Base-by-base conservation (phyloP, 2,113 vertebrate genomes). In the Larimichthys crocea region DNA sequence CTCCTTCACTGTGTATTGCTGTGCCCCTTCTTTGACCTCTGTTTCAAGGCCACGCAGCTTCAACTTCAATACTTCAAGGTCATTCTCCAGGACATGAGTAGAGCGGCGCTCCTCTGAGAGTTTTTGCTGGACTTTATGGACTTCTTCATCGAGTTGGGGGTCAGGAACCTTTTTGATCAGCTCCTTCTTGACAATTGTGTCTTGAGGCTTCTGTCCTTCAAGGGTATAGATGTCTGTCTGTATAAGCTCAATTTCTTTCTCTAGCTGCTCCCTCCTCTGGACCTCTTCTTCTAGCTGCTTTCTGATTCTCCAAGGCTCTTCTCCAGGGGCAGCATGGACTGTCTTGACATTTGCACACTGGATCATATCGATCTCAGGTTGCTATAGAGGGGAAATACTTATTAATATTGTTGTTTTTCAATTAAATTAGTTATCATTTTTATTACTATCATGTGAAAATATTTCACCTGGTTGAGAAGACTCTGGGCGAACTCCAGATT, bases 1-100 rank as follows among this genome's bases (percentile, higher is more conserved):
- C 80, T 99, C 98, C 77, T 99, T 99, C 56, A 99, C 97, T 0
- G 96, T 95, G 1, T 98, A 99, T 73, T 99, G 96, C 92, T 98
- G 97, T 3, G 97, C 97, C 2, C 97, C 97, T 31, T 96, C 96
- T 80, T 91, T 96, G 50, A 95, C 88, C 86, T 97, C 97, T 0
- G 96, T 96, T 83, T 99, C 97, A 31, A 98, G 78, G 14, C 95
- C 65, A 0, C 71, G 94, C 49, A 99, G 89, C 68, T 94, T 96
- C 16, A 93, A 49, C 72, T 92, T 95, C 0, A 99, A 92, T 1
- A 94, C 91, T 70, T 97, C 97, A 59, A 99, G 87, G 74, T 99
- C 98, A 0, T 96, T 97, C 84, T 97, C 96, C 49, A 98, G 88
- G 17, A 93, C 89, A 60, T 95, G 95, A 77, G 96, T 99, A 72